A percentile compares a stretch with the other conserved stretches of the same genome.
Conservation (phyloP, 2,113 vertebrate species). For the Uria aalge region DNA sequence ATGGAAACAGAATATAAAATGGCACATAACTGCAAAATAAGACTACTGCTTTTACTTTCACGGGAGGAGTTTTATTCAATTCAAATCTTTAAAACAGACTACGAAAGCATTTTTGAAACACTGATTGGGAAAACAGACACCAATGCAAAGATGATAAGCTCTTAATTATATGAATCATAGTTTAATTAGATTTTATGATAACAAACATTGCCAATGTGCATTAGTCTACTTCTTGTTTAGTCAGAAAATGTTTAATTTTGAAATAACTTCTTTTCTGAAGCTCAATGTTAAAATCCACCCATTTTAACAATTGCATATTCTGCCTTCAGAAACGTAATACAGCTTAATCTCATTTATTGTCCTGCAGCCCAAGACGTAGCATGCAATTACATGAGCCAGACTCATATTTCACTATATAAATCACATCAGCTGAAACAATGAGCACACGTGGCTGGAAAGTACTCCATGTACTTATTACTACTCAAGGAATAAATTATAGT, state of each 20-base stretch:
- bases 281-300: neutral
- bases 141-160: neutral
- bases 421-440: constrained; percentile 45
- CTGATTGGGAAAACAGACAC: neutral
- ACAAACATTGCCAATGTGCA: neutral
- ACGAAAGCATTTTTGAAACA: neutral
- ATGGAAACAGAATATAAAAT: neutral
- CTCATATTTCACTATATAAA: constrained; percentile 55
- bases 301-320: neutral
- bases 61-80: neutral
- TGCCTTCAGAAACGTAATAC: constrained; percentile 4
- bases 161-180: constrained; percentile 12
- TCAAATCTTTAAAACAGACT: neutral
- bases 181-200: neutral
- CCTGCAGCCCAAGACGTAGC: constrained; percentile 7
- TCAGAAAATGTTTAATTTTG: neutral
- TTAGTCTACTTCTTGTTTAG: neutral
- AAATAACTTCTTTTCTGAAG: neutral
- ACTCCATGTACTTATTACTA: constrained; percentile 44
- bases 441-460: constrained; percentile 35
- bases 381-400: constrained; percentile 42
- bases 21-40: neutral
- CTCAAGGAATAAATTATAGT: constrained; percentile 38
- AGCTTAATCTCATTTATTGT: constrained; percentile 44
- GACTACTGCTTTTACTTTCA: neutral